These are phyloP conservation scores for Pica pica DNA, from an alignment of 2,113 vertebrate genomes.

Conservation along the genomic window DNA sequence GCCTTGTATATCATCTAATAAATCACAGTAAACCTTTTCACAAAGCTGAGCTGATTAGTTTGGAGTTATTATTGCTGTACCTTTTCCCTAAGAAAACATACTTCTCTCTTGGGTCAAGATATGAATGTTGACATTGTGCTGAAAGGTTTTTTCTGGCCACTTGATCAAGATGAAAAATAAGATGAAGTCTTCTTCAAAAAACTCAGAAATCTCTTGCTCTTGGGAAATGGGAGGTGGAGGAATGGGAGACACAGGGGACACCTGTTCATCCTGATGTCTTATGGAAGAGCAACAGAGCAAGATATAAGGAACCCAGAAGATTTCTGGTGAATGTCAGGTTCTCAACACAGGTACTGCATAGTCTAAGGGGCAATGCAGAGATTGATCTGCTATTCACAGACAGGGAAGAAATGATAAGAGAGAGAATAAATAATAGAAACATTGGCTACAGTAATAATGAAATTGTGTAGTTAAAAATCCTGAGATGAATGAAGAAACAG, in stretches of 20 bases:
- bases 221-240: neutral
- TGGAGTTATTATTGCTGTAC: neutral
- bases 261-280: neutral
- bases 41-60: neutral
- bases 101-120: neutral
- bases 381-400: neutral
- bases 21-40: neutral
- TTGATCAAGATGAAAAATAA: neutral
- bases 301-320: neutral
- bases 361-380: neutral
- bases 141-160: neutral
- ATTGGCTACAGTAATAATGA: neutral
- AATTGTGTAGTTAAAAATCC: neutral
- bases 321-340: neutral
- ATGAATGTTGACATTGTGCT: neutral
- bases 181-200: neutral
- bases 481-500: neutral
- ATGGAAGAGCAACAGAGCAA: neutral
- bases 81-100: neutral
- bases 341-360: neutral
- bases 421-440: neutral
- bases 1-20: neutral
- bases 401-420: neutral
- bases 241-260: neutral
- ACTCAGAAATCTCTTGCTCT: neutral